These are phyloP conservation scores for Helleia helle DNA, from an alignment of 2,888 invertebrate species.

Conservation along the genomic window DNA sequence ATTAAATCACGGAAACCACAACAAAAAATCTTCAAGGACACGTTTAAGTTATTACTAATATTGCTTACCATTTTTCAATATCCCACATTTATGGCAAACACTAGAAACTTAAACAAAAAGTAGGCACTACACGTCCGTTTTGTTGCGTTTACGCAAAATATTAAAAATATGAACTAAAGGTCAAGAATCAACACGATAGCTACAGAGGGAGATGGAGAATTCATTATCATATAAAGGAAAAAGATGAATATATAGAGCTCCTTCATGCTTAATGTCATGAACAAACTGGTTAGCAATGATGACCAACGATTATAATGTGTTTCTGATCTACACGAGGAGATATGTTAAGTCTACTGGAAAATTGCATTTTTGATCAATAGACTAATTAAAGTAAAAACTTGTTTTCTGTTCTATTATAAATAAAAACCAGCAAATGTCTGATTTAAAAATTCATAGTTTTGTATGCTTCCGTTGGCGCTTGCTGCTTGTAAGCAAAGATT, in stretches of 20 bases:
- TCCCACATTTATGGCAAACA: conserved; percentile 2
- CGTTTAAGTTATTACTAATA: background rate
- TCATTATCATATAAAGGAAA: conserved; percentile 17
- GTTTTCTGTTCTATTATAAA: too few relatives aligned
- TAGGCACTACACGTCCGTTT: conserved; percentile 2
- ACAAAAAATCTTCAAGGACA: background rate
- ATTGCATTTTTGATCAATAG: too few relatives aligned
- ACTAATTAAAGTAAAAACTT: too few relatives aligned
- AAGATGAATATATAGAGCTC: conserved; percentile 28
- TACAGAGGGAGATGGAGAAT: conserved; percentile 27
- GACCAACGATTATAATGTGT: too few relatives aligned
- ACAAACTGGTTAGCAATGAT: conserved; percentile 45
- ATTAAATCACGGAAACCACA: background rate
- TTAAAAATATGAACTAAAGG: conserved; percentile 36
- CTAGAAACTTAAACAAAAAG: background rate
- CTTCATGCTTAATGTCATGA: conserved; percentile 25
- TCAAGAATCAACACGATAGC: conserved; percentile 53
- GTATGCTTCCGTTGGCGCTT: too few relatives aligned
- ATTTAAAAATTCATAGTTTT: too few relatives aligned
- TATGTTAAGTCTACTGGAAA: too few relatives aligned
- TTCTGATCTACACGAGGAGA: too few relatives aligned
- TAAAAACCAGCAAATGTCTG: too few relatives aligned
- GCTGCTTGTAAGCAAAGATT: too few relatives aligned
- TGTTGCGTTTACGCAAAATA: conserved; percentile 21
- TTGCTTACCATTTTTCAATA: conserved; percentile 5